phyloP scores from a whole-genome alignment of 2,797 vertebrate species.

The Odontamblyopus lacepedii region DNA sequence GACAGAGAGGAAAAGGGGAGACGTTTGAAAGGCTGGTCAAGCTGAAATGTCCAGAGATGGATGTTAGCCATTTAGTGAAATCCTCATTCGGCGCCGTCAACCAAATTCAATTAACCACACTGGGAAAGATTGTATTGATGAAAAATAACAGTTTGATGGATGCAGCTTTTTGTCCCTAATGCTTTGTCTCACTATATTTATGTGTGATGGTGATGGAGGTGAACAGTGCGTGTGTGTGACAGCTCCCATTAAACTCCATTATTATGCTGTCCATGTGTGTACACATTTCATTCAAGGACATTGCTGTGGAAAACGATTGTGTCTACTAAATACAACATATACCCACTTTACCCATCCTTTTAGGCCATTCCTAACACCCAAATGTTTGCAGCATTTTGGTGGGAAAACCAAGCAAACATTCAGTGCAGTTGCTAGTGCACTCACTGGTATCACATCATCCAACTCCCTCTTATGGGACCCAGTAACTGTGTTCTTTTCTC shows the following conservation, averaged over 20 bases:
- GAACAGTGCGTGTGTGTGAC: conserved; percentile 11
- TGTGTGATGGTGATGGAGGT: conserved; percentile 15
- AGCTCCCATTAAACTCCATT: conserved; percentile 26
- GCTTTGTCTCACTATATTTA: conserved; percentile 12
- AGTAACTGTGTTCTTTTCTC: conserved; percentile 77
- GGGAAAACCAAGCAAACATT: conserved; percentile 70
- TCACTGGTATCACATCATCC: conserved; percentile 53
- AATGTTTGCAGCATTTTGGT: conserved; percentile 73
- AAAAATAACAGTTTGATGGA: conserved; percentile 30
- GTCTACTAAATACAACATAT: conserved; percentile 21
- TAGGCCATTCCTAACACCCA: conserved; percentile 44
- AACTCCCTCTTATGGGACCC: conserved; percentile 50
- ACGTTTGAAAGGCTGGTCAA: conserved; percentile 44
- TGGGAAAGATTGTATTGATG: conserved; percentile 23
- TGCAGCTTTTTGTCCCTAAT: conserved; percentile 35
- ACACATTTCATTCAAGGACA: conserved; percentile 22
- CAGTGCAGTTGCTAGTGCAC: conserved; percentile 24
- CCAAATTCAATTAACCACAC: conserved; percentile 44
- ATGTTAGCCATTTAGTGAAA: conserved; percentile 14
- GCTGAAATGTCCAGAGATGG: conserved; percentile 25
- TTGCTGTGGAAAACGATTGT: conserved; percentile 21
- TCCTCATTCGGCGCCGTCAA: conserved; percentile 38
- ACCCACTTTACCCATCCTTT: conserved; percentile 27
- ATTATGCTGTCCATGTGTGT: conserved; percentile 24
- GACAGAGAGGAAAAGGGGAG: conserved; percentile 17